Conservation (phyloP, 2,888 invertebrate genomes). For the Cepaea hortensis region DNA sequence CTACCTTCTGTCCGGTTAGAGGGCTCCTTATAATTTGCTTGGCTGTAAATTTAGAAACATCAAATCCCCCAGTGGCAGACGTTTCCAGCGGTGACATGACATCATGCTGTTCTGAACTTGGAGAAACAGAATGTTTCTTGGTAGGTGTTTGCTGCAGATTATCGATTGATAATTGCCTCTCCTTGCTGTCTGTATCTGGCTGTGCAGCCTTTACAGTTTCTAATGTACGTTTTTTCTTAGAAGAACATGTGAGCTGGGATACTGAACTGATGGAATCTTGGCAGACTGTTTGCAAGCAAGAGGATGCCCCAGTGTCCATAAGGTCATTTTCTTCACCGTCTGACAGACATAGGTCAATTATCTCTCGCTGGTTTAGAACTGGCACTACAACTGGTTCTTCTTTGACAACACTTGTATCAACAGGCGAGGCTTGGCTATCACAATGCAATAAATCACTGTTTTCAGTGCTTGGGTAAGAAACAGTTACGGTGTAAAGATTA, state of each 20-base stretch:
- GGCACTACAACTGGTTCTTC: background rate
- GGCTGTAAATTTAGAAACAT: background rate
- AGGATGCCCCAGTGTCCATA: background rate
- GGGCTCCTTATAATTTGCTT: constrained; percentile 6
- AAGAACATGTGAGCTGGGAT: too few species aligned
- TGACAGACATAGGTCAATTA: constrained; percentile 22
- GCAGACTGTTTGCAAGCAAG: background rate
- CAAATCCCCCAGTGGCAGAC: background rate
- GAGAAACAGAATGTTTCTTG: background rate
- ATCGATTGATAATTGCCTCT: background rate
- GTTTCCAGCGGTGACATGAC: background rate
- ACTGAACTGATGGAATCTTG: background rate
- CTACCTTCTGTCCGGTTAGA: constrained; percentile 2
- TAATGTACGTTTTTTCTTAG: too few species aligned
- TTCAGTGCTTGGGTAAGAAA: constrained; percentile 6
- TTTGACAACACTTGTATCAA: constrained; percentile 20
- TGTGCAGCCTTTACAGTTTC: background rate
- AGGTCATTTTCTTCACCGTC: constrained; percentile 27
- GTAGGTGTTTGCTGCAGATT: background rate
- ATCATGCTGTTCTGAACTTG: background rate
- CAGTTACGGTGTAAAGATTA: constrained; percentile 25
- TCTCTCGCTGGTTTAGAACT: constrained; percentile 20
- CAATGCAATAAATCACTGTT: background rate
- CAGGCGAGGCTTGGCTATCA: background rate
- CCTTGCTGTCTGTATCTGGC: background rate